Evolutionary conservation across 2,113 vertebrate species (phyloP), one percentile per base, ranked within the genome.

Genomic region (Takifugu flavidus): DNA sequence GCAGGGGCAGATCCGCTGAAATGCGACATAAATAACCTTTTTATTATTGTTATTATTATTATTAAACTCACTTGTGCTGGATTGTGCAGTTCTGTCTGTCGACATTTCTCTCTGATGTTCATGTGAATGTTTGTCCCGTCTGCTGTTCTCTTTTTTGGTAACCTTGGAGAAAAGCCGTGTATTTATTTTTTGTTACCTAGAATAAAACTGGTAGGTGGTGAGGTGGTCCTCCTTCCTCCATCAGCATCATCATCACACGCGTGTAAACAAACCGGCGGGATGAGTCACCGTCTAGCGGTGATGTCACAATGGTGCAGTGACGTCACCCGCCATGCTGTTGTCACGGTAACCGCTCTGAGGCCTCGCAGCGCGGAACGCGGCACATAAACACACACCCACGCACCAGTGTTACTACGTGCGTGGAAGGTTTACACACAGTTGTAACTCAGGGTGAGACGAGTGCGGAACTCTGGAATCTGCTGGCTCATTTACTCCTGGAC

Each of bases 111-210:
- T 87, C 56, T 85, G 73, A 72, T 67, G 67, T 85, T 87, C 39
- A 74, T 73, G 74, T 84, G 72, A 81, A 83, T 64, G 76, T 84
- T 59, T 70, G 78, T 88, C 80, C 73, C 2, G 67, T 80, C 74
- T 59, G 50, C 77, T 78, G 47, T 77, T n/a, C 69, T 43, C 20
- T 76, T 83, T 80, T 71, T 87, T 84, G 82, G 75, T 55, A 69
- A 83, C 54, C 53, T 86, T 82, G 79, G 86, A 84, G 78, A 90
- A 91, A 91, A 63, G 85, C 68, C 13, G 55, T 89, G 89, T 88
- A 75, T 82, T 89, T 91, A 91, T 91, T 92, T 39, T 92, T 92
- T 92, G 86, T 89, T 91, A 92, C 89, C 87, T 91, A 88, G 87
- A 89, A 83, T 86, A 90, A 90, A 91, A 91, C 51, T 87, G 72